A percentile compares a stretch with the other conserved stretches of the same genome.
Evolutionary conservation across 2,113 vertebrate species (phyloP).

Genomic region (Boleophthalmus pectinirostris): DNA sequence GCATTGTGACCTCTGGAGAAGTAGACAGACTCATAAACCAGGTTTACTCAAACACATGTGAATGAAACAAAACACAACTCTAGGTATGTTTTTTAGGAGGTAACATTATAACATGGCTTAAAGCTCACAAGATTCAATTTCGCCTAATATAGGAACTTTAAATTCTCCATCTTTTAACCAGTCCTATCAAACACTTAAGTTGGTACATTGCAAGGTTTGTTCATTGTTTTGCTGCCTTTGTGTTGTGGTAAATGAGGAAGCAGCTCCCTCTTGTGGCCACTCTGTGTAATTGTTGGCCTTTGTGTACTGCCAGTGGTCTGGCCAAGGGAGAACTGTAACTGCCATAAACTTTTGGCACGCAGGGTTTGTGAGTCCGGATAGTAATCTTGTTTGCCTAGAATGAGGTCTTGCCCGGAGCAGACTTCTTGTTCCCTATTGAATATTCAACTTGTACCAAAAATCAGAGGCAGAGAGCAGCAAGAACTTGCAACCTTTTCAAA

Average conservation of each 20-base stretch:
- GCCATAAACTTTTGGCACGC: not conserved
- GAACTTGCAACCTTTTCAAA: not conserved
- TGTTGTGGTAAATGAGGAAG: slow-evolving; percentile 20
- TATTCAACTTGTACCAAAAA: slow-evolving; percentile 1
- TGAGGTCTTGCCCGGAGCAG: not conserved
- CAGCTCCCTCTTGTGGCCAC: slow-evolving; percentile 62
- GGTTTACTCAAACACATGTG: too few species aligned
- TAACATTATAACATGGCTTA: too few species aligned
- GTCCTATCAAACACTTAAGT: too few species aligned
- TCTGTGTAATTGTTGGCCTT: slow-evolving; percentile 17
- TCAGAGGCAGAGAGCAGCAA: not conserved
- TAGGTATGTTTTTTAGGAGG: too few species aligned
- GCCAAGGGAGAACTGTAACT: not conserved
- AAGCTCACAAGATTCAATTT: too few species aligned
- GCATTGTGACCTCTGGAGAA: too few species aligned
- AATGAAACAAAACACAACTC: too few species aligned
- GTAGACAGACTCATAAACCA: too few species aligned
- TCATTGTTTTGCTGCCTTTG: not conserved
- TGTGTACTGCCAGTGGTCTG: not conserved
- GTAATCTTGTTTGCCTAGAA: not conserved
- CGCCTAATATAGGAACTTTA: too few species aligned
- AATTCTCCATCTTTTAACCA: too few species aligned
- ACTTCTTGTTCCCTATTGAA: not conserved
- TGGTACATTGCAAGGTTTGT: not conserved
- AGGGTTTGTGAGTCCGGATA: not conserved